Percentiles rank a stretch among this genome's conserved stretches.
Conservation (phyloP, 2,888 invertebrate species). For the Aporophyla lueneburgensis region DNA sequence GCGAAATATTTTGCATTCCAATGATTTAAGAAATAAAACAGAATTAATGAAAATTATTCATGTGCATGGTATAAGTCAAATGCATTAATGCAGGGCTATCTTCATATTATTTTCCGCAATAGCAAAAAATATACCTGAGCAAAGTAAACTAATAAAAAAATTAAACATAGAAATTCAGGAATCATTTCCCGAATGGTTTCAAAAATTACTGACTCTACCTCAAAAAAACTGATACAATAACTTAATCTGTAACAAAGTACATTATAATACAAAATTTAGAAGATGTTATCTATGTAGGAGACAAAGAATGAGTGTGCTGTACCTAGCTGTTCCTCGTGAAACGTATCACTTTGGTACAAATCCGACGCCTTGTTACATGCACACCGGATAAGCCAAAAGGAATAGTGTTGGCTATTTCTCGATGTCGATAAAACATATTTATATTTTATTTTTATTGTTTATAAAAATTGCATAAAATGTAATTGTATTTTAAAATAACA, state of each 20-base stretch:
- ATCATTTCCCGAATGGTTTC: not conserved
- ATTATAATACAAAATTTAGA: not conserved
- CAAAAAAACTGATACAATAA: not conserved
- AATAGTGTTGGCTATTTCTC: slow-evolving; percentile 38
- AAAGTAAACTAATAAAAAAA: not conserved
- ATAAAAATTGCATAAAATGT: not conserved
- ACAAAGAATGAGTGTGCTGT: slow-evolving; percentile 25
- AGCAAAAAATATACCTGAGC: not conserved
- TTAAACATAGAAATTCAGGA: not conserved
- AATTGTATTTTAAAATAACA: not conserved
- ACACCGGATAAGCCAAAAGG: slow-evolving; percentile 51
- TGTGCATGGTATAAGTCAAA: not conserved
- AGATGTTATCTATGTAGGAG: not conserved
- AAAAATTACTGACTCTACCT: too few species aligned
- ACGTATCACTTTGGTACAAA: slow-evolving; percentile 57
- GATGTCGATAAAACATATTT: slow-evolving; percentile 32
- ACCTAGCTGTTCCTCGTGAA: slow-evolving; percentile 38
- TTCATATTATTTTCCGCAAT: too few species aligned
- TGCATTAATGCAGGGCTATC: not conserved
- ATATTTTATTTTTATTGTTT: not conserved
- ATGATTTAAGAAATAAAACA: not conserved
- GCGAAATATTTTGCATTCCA: not conserved
- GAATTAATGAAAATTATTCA: not conserved
- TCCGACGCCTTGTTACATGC: slow-evolving; percentile 65
- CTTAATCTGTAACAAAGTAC: too few species aligned